Evolutionary conservation across 2,888 invertebrate species (phyloP).

Genomic region (Altica lythri): DNA sequence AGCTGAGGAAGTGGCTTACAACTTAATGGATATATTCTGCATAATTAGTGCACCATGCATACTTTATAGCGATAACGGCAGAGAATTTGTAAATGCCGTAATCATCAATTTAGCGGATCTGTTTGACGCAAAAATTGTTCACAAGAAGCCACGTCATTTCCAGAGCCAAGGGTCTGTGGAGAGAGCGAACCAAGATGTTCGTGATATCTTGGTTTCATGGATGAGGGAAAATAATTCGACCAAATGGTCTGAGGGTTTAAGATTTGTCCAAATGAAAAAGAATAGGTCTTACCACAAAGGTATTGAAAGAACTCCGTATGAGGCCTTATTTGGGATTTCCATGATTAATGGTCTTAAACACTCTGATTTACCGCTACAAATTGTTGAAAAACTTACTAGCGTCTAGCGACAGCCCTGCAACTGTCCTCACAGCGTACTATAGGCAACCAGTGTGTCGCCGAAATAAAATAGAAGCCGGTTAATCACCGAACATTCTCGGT

Average conservation of each 20-base stretch:
- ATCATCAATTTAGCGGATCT: conserved; percentile 29
- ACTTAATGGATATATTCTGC: too few relatives aligned
- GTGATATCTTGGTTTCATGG: conserved; percentile 28
- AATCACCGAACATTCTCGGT: too few relatives aligned
- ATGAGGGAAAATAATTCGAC: conserved; percentile 24
- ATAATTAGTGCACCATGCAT: too few relatives aligned
- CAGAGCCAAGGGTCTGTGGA: too few relatives aligned
- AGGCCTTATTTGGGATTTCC: conserved; percentile 23
- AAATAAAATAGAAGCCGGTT: too few relatives aligned
- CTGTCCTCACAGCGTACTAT: too few relatives aligned
- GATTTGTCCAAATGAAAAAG: conserved; percentile 20
- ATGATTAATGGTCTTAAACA: conserved; percentile 8
- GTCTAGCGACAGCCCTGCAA: too few relatives aligned
- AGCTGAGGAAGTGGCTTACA: too few relatives aligned
- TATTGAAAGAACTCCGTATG: conserved; percentile 20
- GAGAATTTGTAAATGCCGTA: conserved; percentile 29
- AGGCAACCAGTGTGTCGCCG: too few relatives aligned
- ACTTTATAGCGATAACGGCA: conserved; percentile 45
- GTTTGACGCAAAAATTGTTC: conserved; percentile 29
- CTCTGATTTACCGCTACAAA: conserved; percentile 17
- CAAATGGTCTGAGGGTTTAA: conserved; percentile 21
- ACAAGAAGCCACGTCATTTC: too few relatives aligned
- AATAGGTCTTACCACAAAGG: conserved; percentile 21
- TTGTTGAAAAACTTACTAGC: too few relatives aligned
- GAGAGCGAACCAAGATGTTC: conserved; percentile 32